Base-by-base conservation (phyloP, 2,113 vertebrate genomes). In the Eurystomus gularis region DNA sequence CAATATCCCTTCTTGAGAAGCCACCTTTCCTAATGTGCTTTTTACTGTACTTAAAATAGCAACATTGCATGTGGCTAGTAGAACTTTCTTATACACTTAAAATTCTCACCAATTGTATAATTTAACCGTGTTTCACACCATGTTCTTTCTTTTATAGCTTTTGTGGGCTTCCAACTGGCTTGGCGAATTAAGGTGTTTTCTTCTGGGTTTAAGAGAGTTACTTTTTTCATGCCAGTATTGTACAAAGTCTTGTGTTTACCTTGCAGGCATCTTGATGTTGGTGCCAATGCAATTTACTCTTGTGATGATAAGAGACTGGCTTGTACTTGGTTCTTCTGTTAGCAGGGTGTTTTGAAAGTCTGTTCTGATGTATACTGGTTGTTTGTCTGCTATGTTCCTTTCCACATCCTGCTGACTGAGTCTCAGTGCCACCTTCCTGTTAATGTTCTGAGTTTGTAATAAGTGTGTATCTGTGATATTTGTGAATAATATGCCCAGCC, bases 231-330 rank as follows among this genome's bases (percentile, higher is more conserved):
- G 94, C 86, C 91, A 96, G 81, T 94, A 66, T 91, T 94, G 77
- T 96, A 96, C 73, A 82, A 95, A 95, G 95, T 91, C 91, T 96
- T 89, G 77, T 91, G 96, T 95, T 93, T 95, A 94, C 91, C 93
- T 97, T 94, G 83, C 86, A 95, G 94, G 91, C 95, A 94, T 93
- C 93, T 96, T 96, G 92, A 96, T 91, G 95, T 94, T 94, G 86
- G 86, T 96, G 92, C 91, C 88, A 97, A 94, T 80, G 91, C 88
- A 97, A 96, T 96, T 95, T 96, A 94, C 94, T 96, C 94, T 87
- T 86, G 76, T 96, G 94, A 96, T 93, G 92, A 96, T 94, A 96
- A 96, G 93, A 95, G 70, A 52, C 91, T 96, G 92, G 90, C 88
- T 94, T 85, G 73, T 88, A 89, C 70, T 93, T 82, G 70, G 88